A percentile compares a stretch with the other conserved stretches of the same genome.
Conservation (phyloP, 1,140 invertebrate species). For the Onthophagus taurus region DNA sequence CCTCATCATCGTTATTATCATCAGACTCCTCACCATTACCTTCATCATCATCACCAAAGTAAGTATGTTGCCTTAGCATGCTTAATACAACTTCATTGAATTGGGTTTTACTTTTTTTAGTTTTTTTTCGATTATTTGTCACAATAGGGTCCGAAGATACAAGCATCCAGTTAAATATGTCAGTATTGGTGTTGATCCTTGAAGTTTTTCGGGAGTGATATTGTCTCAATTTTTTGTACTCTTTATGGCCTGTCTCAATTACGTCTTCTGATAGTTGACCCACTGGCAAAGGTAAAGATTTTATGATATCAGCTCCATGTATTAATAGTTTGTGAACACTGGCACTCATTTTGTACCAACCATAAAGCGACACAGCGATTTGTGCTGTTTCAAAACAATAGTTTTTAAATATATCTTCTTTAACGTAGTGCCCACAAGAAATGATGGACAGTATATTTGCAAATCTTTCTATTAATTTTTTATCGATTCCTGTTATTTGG, state of each 20-base stretch:
- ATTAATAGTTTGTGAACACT: constrained; percentile 31
- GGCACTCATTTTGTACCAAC: background rate
- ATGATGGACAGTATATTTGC: background rate
- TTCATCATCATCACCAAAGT: too few relatives aligned
- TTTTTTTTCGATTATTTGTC: too few relatives aligned
- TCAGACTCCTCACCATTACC: too few relatives aligned
- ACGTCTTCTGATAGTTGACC: constrained; percentile 26
- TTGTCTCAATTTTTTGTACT: constrained; percentile 6
- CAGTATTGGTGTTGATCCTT: background rate
- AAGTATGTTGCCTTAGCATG: too few relatives aligned
- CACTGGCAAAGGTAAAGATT: constrained; percentile 17
- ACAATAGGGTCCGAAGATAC: too few relatives aligned
- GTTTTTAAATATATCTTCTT: background rate
- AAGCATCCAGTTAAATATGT: too few relatives aligned
- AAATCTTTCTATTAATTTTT: too few relatives aligned
- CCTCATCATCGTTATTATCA: too few relatives aligned
- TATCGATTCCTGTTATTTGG: too few relatives aligned
- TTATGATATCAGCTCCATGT: constrained; percentile 27
- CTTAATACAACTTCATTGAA: too few relatives aligned
- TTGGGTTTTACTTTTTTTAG: too few relatives aligned
- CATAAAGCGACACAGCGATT: background rate
- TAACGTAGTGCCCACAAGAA: background rate
- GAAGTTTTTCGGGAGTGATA: constrained; percentile 9
- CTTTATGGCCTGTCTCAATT: constrained; percentile 24
- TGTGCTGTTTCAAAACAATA: constrained; percentile 5